phyloP scores from a whole-genome alignment of 2,113 vertebrate genomes.

The Eptesicus fuscus region DNA sequence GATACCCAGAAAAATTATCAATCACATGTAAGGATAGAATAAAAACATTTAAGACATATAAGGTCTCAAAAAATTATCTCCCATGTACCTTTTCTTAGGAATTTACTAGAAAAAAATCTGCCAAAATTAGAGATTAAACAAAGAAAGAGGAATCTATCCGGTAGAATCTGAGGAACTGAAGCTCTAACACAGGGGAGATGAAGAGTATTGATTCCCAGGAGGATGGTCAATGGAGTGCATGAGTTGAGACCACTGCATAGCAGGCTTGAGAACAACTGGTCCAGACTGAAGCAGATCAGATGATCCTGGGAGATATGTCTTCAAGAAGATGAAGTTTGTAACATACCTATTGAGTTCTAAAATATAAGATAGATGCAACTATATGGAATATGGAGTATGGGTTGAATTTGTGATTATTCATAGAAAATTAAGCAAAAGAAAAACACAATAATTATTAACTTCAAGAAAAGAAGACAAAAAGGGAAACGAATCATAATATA shows the following conservation, averaged over 20 bases:
- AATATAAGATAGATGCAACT: not conserved
- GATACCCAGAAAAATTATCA: not conserved
- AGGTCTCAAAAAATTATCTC: not conserved
- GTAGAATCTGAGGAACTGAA: not conserved
- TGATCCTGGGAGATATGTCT: not conserved
- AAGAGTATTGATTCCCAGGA: not conserved
- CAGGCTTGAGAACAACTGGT: not conserved
- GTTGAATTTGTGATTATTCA: not conserved
- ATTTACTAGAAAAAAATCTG: not conserved
- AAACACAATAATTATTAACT: conserved; percentile 29
- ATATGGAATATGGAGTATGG: not conserved
- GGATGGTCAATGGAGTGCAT: not conserved
- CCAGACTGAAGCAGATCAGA: not conserved
- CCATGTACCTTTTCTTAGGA: not conserved
- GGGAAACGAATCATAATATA: not conserved
- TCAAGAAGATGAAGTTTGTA: not conserved
- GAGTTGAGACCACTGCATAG: not conserved
- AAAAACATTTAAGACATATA: not conserved
- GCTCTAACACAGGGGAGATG: not conserved
- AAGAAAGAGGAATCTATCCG: not conserved
- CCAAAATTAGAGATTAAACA: not conserved
- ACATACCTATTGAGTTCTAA: not conserved
- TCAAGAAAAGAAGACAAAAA: not conserved
- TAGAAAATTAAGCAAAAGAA: conserved; percentile 30
- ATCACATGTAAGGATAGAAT: not conserved